A percentile compares a stretch with the other conserved stretches of the same genome.
These are phyloP conservation scores for Junonia oenone DNA, from an alignment of 2,888 invertebrate genomes.

Conservation along the genomic window DNA sequence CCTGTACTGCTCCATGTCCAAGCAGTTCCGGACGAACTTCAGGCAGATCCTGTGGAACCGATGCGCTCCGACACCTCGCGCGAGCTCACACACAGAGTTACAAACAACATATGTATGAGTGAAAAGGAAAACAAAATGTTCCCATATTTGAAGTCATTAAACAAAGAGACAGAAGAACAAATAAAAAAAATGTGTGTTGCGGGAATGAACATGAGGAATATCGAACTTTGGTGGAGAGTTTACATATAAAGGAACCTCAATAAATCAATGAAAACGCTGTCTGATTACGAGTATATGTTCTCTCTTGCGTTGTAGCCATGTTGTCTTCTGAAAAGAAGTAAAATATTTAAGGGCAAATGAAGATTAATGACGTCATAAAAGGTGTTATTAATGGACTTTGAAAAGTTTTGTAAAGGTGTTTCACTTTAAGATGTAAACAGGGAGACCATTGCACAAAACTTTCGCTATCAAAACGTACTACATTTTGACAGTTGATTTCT, in stretches of 20 bases:
- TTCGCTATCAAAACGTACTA: too few relatives aligned
- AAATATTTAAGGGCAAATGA: background rate
- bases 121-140: background rate
- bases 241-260: background rate
- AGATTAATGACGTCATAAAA: background rate
- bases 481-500: background rate
- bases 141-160: background rate
- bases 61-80: constrained; percentile 70
- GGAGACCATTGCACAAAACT: background rate
- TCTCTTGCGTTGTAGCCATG: background rate
- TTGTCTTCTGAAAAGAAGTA: background rate
- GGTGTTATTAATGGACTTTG: background rate
- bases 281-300: background rate
- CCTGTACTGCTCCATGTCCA: constrained; percentile 95
- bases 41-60: constrained; percentile 84
- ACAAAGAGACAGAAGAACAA: background rate
- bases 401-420: background rate
- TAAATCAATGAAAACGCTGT: background rate
- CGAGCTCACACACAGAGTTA: constrained; percentile 78
- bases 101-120: constrained; percentile 82
- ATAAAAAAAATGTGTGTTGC: too few relatives aligned
- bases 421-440: background rate
- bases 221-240: too few relatives aligned
- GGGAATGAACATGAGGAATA: too few relatives aligned
- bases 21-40: constrained; percentile 92